These are phyloP conservation scores for Agapornis canus DNA, from an alignment of 2,797 vertebrate species.

Conservation along the genomic window DNA sequence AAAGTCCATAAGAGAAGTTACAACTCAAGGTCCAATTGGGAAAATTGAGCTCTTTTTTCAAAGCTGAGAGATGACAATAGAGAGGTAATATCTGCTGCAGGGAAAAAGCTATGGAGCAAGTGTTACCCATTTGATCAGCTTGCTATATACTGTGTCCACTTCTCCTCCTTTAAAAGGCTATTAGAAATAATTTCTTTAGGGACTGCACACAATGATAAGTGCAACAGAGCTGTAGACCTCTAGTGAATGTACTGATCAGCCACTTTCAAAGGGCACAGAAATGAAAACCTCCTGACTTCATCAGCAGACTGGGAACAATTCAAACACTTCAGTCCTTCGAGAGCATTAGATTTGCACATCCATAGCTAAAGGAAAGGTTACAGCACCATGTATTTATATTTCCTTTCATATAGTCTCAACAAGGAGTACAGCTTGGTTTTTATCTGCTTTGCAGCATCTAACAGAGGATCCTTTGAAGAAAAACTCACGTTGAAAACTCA, in stretches of 20 bases:
- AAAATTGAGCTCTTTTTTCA: background rate
- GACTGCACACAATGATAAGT: background rate
- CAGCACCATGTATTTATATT: background rate
- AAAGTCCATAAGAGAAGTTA: background rate
- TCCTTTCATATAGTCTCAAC: background rate
- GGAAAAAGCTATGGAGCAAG: background rate
- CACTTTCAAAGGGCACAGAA: background rate
- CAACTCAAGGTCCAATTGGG: background rate
- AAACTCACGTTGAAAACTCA: background rate
- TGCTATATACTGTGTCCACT: background rate
- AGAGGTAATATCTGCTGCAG: constrained; percentile 3
- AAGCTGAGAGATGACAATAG: background rate
- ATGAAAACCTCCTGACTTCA: background rate
- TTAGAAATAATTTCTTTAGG: constrained; percentile 29
- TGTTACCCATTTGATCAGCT: background rate
- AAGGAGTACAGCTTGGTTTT: background rate
- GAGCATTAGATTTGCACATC: background rate
- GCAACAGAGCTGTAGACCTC: background rate
- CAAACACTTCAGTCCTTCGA: background rate
- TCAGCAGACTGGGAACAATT: background rate
- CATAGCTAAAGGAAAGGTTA: background rate
- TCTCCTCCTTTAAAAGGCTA: constrained; percentile 14
- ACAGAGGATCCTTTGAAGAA: background rate
- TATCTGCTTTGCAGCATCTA: background rate
- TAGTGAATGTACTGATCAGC: background rate